phyloP scores from a whole-genome alignment of 2,888 invertebrate species.

The Ptilodon capucinus region DNA sequence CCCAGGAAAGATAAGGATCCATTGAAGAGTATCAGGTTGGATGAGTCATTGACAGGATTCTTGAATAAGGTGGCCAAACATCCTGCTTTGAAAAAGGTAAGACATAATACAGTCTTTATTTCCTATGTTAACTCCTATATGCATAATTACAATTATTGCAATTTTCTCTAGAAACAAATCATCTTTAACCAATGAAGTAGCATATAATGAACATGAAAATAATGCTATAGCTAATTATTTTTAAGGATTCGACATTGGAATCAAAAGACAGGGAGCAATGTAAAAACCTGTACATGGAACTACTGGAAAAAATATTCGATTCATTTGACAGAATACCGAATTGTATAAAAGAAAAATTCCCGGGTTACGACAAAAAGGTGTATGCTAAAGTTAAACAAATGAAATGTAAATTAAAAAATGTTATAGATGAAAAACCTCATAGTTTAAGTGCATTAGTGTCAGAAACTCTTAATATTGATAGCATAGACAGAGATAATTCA shows the following conservation, averaged over 20 bases:
- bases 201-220: too few species aligned
- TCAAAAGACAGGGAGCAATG: slow-evolving; percentile 52
- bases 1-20: slow-evolving; percentile 47
- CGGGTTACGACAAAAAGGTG: slow-evolving; percentile 81
- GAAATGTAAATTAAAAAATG: slow-evolving; percentile 80
- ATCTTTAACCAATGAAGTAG: too few species aligned
- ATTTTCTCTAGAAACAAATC: too few species aligned
- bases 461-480: slow-evolving; percentile 31
- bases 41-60: slow-evolving; percentile 47
- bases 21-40: slow-evolving; percentile 50
- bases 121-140: too few species aligned
- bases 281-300: slow-evolving; percentile 81
- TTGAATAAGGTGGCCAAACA: slow-evolving; percentile 43
- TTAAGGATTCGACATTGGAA: slow-evolving; percentile 38
- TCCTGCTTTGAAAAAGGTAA: slow-evolving; percentile 48
- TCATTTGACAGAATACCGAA: slow-evolving; percentile 86
- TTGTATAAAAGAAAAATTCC: slow-evolving; percentile 82
- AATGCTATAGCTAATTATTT: too few species aligned
- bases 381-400: slow-evolving; percentile 82
- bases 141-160: too few species aligned
- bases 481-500: slow-evolving; percentile 16
- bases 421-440: slow-evolving; percentile 67
- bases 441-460: slow-evolving; percentile 23
- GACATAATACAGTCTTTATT: too few species aligned
- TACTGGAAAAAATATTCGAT: slow-evolving; percentile 84